A percentile compares a stretch with the other conserved stretches of the same genome.
Evolutionary conservation across 2,888 invertebrate genomes (phyloP).

Genomic region (Leptinotarsa juncta): DNA sequence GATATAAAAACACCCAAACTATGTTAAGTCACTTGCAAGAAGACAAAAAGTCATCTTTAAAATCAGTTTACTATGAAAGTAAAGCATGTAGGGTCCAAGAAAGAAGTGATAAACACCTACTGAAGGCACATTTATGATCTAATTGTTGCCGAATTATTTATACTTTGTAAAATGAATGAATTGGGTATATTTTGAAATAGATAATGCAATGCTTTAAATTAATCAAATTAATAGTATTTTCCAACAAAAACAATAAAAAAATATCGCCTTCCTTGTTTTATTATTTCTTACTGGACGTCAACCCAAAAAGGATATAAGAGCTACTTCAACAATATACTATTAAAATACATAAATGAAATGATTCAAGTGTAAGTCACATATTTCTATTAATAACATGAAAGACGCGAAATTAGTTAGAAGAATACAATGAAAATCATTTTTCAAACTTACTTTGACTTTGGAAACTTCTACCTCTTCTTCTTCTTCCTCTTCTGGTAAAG

Average conservation of each 20-base stretch:
- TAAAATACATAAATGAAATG: conserved; percentile 24
- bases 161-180: neutral
- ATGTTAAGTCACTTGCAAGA: neutral
- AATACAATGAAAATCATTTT: conserved; percentile 18
- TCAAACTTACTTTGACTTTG: conserved; percentile 54
- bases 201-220: too few species aligned
- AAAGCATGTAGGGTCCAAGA: neutral
- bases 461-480: conserved; percentile 50
- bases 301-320: conserved; percentile 1
- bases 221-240: too few species aligned
- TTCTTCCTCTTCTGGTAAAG: conserved; percentile 46
- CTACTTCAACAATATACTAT: conserved; percentile 16
- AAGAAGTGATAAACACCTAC: neutral
- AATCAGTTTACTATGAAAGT: conserved; percentile 4
- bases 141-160: neutral
- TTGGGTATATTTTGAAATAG: too few species aligned
- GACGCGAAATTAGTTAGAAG: conserved; percentile 41
- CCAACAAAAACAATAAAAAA: neutral
- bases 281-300: conserved; percentile 5
- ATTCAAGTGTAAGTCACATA: conserved; percentile 39
- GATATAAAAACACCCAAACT: conserved; percentile 25
- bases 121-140: too few species aligned
- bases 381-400: conserved; percentile 38
- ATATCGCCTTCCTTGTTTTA: neutral
- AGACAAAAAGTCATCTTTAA: conserved; percentile 9